Evolutionary conservation across 2,113 vertebrate genomes (phyloP).

Genomic region (Emydocephalus ijimae): DNA sequence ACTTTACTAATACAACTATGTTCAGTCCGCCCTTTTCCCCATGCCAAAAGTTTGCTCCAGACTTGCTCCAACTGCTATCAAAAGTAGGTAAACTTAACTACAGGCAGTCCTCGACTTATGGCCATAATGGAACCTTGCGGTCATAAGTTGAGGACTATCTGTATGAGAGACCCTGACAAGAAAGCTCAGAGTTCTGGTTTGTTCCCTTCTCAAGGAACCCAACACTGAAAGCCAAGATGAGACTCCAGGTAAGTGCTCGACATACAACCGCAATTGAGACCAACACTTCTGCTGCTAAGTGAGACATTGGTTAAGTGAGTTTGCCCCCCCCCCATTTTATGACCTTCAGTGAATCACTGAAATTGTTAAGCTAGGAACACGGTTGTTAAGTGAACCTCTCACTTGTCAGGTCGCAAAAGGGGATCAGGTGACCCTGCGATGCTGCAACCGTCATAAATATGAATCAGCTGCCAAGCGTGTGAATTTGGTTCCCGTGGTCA

Average conservation of each 20-base stretch:
- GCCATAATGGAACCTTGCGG: neutral
- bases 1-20: neutral
- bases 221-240: neutral
- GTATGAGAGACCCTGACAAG: neutral
- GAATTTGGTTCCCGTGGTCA: too few species aligned
- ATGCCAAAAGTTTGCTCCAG: neutral
- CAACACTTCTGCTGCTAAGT: too few species aligned
- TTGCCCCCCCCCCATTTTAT: too few species aligned
- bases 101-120: neutral
- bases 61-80: neutral
- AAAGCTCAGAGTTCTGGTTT: neutral
- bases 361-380: too few species aligned
- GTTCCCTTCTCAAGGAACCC: neutral
- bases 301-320: too few species aligned
- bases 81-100: neutral
- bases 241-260: neutral
- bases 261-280: too few species aligned
- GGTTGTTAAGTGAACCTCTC: too few species aligned
- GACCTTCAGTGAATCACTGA: too few species aligned
- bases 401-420: too few species aligned
- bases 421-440: accelerated
- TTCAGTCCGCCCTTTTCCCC: neutral
- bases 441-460: too few species aligned
- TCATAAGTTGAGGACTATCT: neutral
- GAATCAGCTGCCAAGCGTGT: too few species aligned